phyloP scores from a whole-genome alignment of 1,140 invertebrate genomes.

The Theocolax elegans region DNA sequence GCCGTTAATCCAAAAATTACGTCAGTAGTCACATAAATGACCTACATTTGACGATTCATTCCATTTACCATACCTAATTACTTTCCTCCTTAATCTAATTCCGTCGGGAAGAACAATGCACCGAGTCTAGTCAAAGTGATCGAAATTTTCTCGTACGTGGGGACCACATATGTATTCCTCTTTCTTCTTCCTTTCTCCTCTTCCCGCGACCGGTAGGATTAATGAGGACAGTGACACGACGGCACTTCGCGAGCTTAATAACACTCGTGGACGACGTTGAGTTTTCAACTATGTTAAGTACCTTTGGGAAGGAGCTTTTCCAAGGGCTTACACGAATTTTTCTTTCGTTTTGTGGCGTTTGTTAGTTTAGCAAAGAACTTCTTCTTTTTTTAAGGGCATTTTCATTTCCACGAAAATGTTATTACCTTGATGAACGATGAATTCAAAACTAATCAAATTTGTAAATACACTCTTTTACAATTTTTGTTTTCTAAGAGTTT shows the following conservation, averaged over 20 bases:
- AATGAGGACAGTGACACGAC: slow-evolving; percentile 23
- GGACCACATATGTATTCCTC: neutral
- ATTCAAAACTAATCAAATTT: too few species aligned
- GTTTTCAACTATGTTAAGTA: too few species aligned
- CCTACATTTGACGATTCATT: slow-evolving; percentile 16
- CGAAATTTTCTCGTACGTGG: neutral
- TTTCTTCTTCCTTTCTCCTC: neutral
- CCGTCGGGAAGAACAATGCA: slow-evolving; percentile 11
- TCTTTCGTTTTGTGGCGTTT: too few species aligned
- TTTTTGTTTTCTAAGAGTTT: too few species aligned
- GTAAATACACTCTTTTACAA: too few species aligned
- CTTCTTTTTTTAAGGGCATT: too few species aligned
- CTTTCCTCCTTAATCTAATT: neutral
- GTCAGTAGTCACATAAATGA: slow-evolving; percentile 10
- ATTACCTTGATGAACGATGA: too few species aligned
- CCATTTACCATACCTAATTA: slow-evolving; percentile 17
- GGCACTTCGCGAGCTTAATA: slow-evolving; percentile 12
- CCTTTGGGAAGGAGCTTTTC: too few species aligned
- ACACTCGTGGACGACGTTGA: neutral
- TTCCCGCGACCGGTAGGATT: slow-evolving; percentile 6
- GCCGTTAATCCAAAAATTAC: neutral
- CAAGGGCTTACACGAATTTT: too few species aligned
- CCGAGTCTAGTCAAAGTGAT: too few species aligned
- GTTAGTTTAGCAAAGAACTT: too few species aligned
- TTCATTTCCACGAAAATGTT: too few species aligned